phyloP scores from a whole-genome alignment of 2,888 invertebrate species.

The Drosophila infuscata region DNA sequence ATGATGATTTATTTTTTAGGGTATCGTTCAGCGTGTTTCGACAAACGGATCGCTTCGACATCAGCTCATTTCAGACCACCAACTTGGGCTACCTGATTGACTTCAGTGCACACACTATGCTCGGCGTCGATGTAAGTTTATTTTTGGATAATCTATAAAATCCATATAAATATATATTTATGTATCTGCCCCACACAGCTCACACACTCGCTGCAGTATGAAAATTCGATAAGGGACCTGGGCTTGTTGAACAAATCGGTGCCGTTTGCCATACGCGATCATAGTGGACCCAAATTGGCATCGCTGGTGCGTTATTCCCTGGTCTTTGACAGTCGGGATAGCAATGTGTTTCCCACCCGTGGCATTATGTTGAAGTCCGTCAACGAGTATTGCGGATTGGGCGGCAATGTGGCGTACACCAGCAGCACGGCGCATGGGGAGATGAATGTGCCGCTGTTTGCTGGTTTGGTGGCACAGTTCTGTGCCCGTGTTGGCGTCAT shows the following conservation, averaged over 20 bases:
- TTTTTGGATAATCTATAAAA: not conserved
- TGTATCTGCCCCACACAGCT: slow-evolving; percentile 85
- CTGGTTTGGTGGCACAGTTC: slow-evolving; percentile 83
- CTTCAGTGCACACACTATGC: slow-evolving; percentile 88
- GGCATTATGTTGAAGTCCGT: slow-evolving; percentile 90
- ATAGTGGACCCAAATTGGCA: slow-evolving; percentile 93
- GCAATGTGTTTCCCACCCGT: slow-evolving; percentile 90
- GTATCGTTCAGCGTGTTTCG: slow-evolving; percentile 91
- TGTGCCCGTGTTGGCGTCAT: slow-evolving; percentile 83
- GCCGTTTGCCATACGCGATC: slow-evolving; percentile 94
- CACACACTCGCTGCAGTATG: slow-evolving; percentile 95
- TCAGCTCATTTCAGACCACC: slow-evolving; percentile 90
- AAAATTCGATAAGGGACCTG: slow-evolving; percentile 93
- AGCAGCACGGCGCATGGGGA: slow-evolving; percentile 92
- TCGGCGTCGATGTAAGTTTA: slow-evolving; percentile 85
- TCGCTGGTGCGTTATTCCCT: slow-evolving; percentile 93
- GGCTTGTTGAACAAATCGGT: slow-evolving; percentile 90
- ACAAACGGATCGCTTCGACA: slow-evolving; percentile 85
- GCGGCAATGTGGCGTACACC: slow-evolving; percentile 96
- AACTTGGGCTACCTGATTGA: slow-evolving; percentile 93
- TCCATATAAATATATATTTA: not conserved
- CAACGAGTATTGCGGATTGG: slow-evolving; percentile 93
- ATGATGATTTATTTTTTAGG: slow-evolving; percentile 77
- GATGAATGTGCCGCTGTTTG: slow-evolving; percentile 88
- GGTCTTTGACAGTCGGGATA: slow-evolving; percentile 92